Conservation (phyloP, 2,888 invertebrate species). For the Nymphalis urticae region DNA sequence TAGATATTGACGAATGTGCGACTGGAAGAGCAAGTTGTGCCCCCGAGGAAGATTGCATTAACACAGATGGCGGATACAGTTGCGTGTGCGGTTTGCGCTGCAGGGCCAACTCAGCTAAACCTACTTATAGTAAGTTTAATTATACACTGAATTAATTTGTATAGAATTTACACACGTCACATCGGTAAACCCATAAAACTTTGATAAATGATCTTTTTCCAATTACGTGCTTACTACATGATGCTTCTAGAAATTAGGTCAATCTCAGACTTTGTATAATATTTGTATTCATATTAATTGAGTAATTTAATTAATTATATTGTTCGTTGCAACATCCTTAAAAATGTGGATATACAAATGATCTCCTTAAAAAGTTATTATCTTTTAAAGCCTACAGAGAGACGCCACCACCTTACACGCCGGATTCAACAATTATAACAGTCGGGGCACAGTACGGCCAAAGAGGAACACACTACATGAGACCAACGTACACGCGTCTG, state of each 20-base stretch:
- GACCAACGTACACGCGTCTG: slow-evolving; percentile 55
- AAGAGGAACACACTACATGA: slow-evolving; percentile 57
- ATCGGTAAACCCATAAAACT: too few species aligned
- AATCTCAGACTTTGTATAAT: too few species aligned
- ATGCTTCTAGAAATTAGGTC: too few species aligned
- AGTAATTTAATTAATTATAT: too few species aligned
- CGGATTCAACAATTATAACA: slow-evolving; percentile 64
- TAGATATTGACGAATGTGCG: slow-evolving; percentile 92
- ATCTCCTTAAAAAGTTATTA: neutral
- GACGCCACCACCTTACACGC: slow-evolving; percentile 29
- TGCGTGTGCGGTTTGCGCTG: slow-evolving; percentile 76
- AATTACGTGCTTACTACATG: too few species aligned
- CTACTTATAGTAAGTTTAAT: slow-evolving; percentile 44
- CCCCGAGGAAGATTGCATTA: slow-evolving; percentile 83
- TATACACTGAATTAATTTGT: neutral
- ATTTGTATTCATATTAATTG: too few species aligned
- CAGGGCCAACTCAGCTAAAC: slow-evolving; percentile 47
- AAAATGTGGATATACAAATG: neutral
- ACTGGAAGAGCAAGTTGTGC: slow-evolving; percentile 71
- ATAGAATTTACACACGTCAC: neutral
- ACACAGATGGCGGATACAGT: slow-evolving; percentile 89
- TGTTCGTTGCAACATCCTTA: neutral
- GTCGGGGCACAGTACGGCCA: slow-evolving; percentile 74
- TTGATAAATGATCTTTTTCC: too few species aligned
- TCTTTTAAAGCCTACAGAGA: slow-evolving; percentile 22